A percentile compares a stretch with the other conserved stretches of the same genome.
Evolutionary conservation across 1,140 invertebrate species (phyloP).

Genomic region (Globodera ellingtonae): DNA sequence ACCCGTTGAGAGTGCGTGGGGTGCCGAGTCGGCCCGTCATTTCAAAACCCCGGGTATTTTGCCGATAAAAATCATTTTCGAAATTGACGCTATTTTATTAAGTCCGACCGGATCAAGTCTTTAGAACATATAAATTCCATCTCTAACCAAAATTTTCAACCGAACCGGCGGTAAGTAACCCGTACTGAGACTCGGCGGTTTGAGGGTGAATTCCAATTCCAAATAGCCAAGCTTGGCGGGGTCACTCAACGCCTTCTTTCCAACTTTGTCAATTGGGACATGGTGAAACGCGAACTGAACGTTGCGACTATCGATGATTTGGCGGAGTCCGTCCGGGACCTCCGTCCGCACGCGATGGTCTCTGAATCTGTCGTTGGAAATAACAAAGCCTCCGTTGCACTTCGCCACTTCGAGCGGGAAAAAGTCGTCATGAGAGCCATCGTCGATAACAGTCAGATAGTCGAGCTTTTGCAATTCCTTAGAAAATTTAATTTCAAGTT

Average conservation of each 20-base stretch:
- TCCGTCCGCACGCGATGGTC: slow-evolving; percentile 23
- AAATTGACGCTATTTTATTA: too few relatives aligned
- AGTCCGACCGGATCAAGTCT: too few relatives aligned
- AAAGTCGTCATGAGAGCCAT: slow-evolving; percentile 40
- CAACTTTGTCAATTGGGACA: background rate
- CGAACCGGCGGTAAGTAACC: too few relatives aligned
- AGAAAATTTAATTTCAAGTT: background rate
- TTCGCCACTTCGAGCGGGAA: slow-evolving; percentile 44
- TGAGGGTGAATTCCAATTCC: background rate
- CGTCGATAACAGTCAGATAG: slow-evolving; percentile 21
- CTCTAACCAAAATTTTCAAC: too few relatives aligned
- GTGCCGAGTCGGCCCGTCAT: too few relatives aligned
- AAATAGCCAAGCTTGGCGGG: background rate
- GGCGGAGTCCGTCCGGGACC: slow-evolving; percentile 12
- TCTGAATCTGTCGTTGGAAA: slow-evolving; percentile 41
- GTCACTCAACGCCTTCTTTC: background rate
- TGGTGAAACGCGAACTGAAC: background rate
- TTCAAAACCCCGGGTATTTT: too few relatives aligned
- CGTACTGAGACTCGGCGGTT: slow-evolving; percentile 3
- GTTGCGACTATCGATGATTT: background rate
- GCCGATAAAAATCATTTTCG: too few relatives aligned
- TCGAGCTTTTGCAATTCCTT: slow-evolving; percentile 28
- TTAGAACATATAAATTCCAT: too few relatives aligned
- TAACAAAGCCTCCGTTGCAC: slow-evolving; percentile 36
- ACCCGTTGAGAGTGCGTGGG: too few relatives aligned